These are phyloP conservation scores for Myopa testacea DNA, from an alignment of 2,888 invertebrate species.

Conservation along the genomic window DNA sequence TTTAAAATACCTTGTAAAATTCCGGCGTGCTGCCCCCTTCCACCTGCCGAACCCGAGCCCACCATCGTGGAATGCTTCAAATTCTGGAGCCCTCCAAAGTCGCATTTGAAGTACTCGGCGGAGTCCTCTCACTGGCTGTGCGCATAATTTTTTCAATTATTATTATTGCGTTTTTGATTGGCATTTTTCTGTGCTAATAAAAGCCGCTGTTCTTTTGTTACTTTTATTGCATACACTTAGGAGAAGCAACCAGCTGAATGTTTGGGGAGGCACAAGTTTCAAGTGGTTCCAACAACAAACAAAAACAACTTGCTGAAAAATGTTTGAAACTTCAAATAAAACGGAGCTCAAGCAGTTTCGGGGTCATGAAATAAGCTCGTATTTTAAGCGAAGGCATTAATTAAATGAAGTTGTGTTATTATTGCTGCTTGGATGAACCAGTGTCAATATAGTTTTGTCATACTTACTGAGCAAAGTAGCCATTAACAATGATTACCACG, in stretches of 20 bases:
- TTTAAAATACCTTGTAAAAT: not conserved
- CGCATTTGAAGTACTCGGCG: conserved; percentile 35
- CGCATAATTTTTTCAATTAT: conserved; percentile 42
- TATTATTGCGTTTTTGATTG: conserved; percentile 43
- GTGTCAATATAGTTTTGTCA: too few relatives aligned
- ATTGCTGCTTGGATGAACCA: too few relatives aligned
- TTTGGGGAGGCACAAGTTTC: conserved; percentile 11
- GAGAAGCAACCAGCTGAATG: conserved; percentile 3
- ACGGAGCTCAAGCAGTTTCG: not conserved
- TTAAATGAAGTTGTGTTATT: not conserved
- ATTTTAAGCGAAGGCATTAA: conserved; percentile 9
- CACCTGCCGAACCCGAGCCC: too few relatives aligned
- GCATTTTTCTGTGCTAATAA: conserved; percentile 39
- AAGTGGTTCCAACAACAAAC: conserved; percentile 20
- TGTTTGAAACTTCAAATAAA: conserved; percentile 7
- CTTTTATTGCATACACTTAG: conserved; percentile 36
- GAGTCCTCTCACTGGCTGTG: conserved; percentile 24
- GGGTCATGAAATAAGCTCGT: not conserved
- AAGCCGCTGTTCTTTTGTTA: conserved; percentile 41
- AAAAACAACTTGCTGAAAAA: conserved; percentile 8
- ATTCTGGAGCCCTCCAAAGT: conserved; percentile 29
- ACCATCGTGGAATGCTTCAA: conserved; percentile 16
- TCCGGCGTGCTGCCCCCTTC: too few relatives aligned
- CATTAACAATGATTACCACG: too few relatives aligned
- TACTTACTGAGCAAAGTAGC: too few relatives aligned